Evolutionary conservation across 2,888 invertebrate genomes (phyloP), one percentile per base, ranked within the genome.

Genomic region (Entomobrya proxima): DNA sequence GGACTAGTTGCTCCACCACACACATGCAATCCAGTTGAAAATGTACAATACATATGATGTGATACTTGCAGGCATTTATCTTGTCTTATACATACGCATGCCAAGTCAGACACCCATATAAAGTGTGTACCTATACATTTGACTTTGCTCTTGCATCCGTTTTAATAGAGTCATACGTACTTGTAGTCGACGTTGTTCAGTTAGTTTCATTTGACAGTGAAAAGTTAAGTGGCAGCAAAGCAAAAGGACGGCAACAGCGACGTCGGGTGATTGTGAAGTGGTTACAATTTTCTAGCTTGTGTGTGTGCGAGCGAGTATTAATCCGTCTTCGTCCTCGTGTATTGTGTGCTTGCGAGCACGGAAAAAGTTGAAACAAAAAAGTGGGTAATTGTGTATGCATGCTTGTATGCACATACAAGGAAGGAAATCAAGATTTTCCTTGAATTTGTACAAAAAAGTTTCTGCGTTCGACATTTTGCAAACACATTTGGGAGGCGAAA

Each of bases 121-220:
- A 18, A 64, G 7, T 27, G 9, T 30, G 18, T 72, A 27, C 27
- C 24, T 47, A 69, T n/a, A n/a, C n/a, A n/a, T n/a, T n/a, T n/a
- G n/a, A n/a, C n/a, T n/a, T 13, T n/a, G 47, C 44, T 69, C 13
- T 69, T 69, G 67, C 24, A 24, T 44, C 40, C 5, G 37, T n/a
- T n/a, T n/a, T 35, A 64, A 64, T 69, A 44, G 21, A 44, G 44
- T n/a, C 30, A 32, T 69, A 32, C n/a, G 32, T 61, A 61, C 40
- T 74, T 52, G 55, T 76, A 24, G 67, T 27, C 13, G 61, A 69
- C 27, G 40, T 24, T 50, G 55, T 58, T 81, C 72, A 82, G 75
- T 61, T 74, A 55, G 82, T 50, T 82, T 61, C 82, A 35, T 74
- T 82, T 75, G 82, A 82, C 75, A 64, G 82, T 47, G 75, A 82